These are phyloP conservation scores for Psittacula echo DNA, from an alignment of 2,797 vertebrate genomes.

Conservation along the genomic window DNA sequence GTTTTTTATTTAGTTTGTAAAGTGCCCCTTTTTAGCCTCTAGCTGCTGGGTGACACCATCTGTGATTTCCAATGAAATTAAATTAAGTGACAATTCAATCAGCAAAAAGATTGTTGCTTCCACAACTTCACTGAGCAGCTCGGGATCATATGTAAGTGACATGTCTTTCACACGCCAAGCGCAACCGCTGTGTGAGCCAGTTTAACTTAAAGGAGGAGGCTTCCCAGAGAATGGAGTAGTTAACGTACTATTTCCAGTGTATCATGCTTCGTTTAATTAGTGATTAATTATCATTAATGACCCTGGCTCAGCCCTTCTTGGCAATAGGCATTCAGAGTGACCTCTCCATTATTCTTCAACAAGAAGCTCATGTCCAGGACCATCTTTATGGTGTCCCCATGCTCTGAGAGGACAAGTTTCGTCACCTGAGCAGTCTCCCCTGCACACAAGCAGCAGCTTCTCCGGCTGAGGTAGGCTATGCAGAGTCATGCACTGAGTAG, in stretches of 20 bases:
- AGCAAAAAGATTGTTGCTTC: slow-evolving; percentile 71
- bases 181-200: background rate
- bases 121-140: slow-evolving; percentile 60
- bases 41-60: slow-evolving; percentile 76
- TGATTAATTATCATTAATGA: slow-evolving; percentile 57
- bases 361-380: background rate
- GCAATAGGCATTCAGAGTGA: background rate
- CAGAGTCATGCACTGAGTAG: background rate
- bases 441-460: rapidly evolving
- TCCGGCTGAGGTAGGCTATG: background rate
- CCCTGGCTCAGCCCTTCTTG: background rate
- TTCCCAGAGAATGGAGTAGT: background rate
- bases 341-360: background rate
- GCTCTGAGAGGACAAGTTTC: background rate
- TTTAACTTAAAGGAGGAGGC: background rate
- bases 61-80: slow-evolving; percentile 80
- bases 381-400: background rate
- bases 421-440: background rate
- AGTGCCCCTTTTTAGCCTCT: slow-evolving; percentile 77
- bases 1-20: slow-evolving; percentile 69
- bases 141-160: background rate
- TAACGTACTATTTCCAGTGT: background rate
- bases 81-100: slow-evolving; percentile 81
- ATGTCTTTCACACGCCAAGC: background rate
- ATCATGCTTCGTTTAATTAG: slow-evolving; percentile 22